These are phyloP conservation scores for Portunus trituberculatus DNA, from an alignment of 1,140 invertebrate genomes.

Conservation along the genomic window DNA sequence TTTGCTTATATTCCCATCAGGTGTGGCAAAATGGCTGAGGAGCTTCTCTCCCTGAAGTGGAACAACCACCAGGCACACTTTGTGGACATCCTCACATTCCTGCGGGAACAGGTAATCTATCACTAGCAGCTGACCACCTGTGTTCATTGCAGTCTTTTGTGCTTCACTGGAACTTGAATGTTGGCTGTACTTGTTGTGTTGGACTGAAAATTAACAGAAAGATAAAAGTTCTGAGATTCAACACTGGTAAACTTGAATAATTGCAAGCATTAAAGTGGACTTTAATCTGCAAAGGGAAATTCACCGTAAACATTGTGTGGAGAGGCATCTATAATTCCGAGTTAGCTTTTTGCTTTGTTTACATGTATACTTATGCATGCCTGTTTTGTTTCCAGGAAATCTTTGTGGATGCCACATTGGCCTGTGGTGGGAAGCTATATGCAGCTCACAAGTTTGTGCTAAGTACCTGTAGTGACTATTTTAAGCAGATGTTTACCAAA, in stretches of 20 bases:
- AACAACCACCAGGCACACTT: conserved; percentile 78
- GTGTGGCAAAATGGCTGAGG: conserved; percentile 76
- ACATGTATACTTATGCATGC: conserved; percentile 35
- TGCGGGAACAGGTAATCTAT: conserved; percentile 76
- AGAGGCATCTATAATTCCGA: too few relatives aligned
- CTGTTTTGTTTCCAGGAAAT: conserved; percentile 74
- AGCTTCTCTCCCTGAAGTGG: conserved; percentile 77
- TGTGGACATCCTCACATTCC: conserved; percentile 78
- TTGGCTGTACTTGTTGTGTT: too few relatives aligned
- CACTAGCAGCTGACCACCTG: not conserved
- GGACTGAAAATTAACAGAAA: too few relatives aligned
- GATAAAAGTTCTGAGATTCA: too few relatives aligned
- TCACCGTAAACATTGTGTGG: too few relatives aligned
- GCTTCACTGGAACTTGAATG: not conserved
- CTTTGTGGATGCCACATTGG: conserved; percentile 77
- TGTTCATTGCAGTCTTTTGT: not conserved
- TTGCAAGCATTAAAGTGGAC: too few relatives aligned
- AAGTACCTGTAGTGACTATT: conserved; percentile 92
- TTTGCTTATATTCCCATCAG: conserved; percentile 5
- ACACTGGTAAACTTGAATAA: too few relatives aligned
- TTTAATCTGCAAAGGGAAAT: too few relatives aligned
- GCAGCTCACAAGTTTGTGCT: conserved; percentile 81
- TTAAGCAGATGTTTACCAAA: conserved; percentile 92
- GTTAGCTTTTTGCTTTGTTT: not conserved
- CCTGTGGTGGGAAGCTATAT: conserved; percentile 77